Evolutionary conservation across 2,797 vertebrate genomes (phyloP).

Genomic region (Rhinella marina): DNA sequence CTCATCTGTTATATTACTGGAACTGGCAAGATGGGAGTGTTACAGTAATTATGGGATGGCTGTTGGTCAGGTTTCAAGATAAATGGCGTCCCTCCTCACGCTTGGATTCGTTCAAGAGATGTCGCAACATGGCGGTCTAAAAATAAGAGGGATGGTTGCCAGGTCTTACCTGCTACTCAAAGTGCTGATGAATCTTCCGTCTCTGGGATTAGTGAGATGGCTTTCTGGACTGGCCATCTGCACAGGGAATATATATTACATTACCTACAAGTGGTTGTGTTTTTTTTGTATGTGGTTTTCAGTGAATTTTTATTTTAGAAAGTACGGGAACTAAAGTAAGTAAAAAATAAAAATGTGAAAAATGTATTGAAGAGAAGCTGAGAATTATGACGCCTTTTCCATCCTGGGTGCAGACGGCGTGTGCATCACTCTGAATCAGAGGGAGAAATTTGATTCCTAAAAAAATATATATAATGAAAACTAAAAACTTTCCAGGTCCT

Average conservation of each 20-base stretch:
- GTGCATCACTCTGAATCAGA: too few species aligned
- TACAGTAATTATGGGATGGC: constrained; percentile 68
- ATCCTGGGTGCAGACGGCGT: too few species aligned
- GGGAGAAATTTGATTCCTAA: too few species aligned
- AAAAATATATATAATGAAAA: too few species aligned
- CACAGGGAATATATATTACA: not conserved
- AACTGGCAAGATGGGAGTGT: constrained; percentile 72
- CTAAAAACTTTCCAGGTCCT: too few species aligned
- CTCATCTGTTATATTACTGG: constrained; percentile 76
- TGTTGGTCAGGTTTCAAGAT: constrained; percentile 65
- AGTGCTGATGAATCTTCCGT: not conserved
- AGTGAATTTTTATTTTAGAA: too few species aligned
- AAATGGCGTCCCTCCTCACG: constrained; percentile 4
- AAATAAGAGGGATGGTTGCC: not conserved
- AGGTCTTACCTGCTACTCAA: not conserved
- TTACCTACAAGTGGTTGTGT: not conserved
- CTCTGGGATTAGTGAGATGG: not conserved
- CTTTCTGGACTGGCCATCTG: not conserved
- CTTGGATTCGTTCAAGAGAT: constrained; percentile 32
- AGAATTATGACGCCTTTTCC: too few species aligned
- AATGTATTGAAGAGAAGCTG: too few species aligned
- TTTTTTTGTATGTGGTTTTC: too few species aligned
- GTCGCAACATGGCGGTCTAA: not conserved
- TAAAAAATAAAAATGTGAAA: too few species aligned
- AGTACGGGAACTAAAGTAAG: too few species aligned